Evolutionary conservation across 2,113 vertebrate species (phyloP).

Genomic region (human (Homo sapiens)): GRCh38 chr1:20680501-20681000

Average conservation of each 20-base stretch:
- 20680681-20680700: background rate
- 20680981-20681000: fast-evolving
- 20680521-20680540: too few relatives aligned
- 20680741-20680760: background rate
- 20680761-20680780: background rate
- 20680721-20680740: background rate
- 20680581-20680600: too few relatives aligned
- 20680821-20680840: too few relatives aligned
- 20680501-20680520: too few relatives aligned
- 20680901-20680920: too few relatives aligned
- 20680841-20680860: background rate
- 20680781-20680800: background rate
- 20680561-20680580: too few relatives aligned
- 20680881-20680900: too few relatives aligned
- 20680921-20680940: too few relatives aligned
- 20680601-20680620: background rate
- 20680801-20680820: background rate
- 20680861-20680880: too few relatives aligned
- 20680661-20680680: background rate
- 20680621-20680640: background rate
- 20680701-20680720: background rate
- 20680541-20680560: too few relatives aligned
- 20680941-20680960: too few relatives aligned
- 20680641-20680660: background rate
- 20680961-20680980: too few relatives aligned